Percentiles rank a stretch among this genome's conserved stretches.
Evolutionary conservation across 1,140 invertebrate species (phyloP).

Genomic region (Choristoneura fumiferana): DNA sequence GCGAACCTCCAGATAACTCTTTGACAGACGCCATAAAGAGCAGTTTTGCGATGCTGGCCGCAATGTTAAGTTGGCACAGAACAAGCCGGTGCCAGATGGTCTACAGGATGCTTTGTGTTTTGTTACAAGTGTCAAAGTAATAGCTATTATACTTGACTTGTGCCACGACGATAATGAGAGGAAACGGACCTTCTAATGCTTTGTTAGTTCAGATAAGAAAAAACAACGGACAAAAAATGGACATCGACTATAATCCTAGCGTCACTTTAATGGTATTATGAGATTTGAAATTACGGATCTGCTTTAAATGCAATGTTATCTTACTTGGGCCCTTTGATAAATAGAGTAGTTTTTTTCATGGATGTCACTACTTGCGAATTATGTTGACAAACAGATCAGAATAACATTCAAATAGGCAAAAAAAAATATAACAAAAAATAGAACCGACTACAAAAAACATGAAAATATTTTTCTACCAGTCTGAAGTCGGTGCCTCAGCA

Average conservation of each 20-base stretch:
- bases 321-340: constrained; percentile 20
- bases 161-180: constrained; percentile 34
- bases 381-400: too few relatives aligned
- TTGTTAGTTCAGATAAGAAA: constrained; percentile 45
- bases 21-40: constrained; percentile 18
- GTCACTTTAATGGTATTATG: constrained; percentile 15
- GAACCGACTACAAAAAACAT: too few relatives aligned
- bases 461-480: too few relatives aligned
- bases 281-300: constrained; percentile 4
- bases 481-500: too few relatives aligned
- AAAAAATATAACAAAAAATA: too few relatives aligned
- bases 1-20: neutral
- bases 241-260: constrained; percentile 3
- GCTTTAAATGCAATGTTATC: constrained; percentile 13
- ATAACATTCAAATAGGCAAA: too few relatives aligned
- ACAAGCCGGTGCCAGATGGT: constrained; percentile 54
- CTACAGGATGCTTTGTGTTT: constrained; percentile 42
- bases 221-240: constrained; percentile 20
- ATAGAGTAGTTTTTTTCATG: too few relatives aligned
- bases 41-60: neutral
- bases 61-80: constrained; percentile 1
- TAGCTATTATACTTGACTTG: constrained; percentile 45
- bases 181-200: constrained; percentile 37
- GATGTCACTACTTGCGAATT: too few relatives aligned
- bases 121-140: constrained; percentile 52